phyloP scores from a whole-genome alignment of 2,797 vertebrate species.

The Sarcoramphus papa region DNA sequence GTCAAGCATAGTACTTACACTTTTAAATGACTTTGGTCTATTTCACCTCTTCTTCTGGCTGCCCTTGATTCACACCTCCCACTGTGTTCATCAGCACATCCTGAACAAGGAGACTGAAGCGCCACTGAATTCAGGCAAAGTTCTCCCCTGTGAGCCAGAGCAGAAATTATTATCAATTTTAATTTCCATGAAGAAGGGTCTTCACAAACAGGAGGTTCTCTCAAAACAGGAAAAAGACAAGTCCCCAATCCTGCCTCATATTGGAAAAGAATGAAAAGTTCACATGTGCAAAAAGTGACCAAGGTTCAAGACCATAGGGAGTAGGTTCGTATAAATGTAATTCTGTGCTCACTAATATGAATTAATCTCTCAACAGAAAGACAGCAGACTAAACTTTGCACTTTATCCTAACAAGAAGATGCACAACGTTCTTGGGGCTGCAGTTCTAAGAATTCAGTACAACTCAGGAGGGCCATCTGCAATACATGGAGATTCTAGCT shows the following conservation, averaged over 20 bases:
- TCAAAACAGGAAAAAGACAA: not conserved
- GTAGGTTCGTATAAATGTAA: not conserved
- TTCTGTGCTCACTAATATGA: not conserved
- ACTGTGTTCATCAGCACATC: not conserved
- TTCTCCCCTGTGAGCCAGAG: not conserved
- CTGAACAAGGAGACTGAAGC: not conserved
- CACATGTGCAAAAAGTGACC: accelerated
- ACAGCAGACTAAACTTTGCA: not conserved
- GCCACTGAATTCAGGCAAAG: not conserved
- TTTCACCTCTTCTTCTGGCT: constrained; percentile 10
- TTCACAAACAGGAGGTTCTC: not conserved
- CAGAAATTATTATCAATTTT: not conserved
- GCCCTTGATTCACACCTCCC: not conserved
- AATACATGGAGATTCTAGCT: not conserved
- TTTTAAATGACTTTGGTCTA: constrained; percentile 47
- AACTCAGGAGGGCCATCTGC: not conserved
- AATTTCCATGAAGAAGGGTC: not conserved
- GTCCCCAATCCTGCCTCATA: accelerated
- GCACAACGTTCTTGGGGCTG: not conserved
- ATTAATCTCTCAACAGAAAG: not conserved
- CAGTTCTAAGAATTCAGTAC: not conserved
- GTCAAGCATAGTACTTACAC: constrained; percentile 28
- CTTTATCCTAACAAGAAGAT: not conserved
- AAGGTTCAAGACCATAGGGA: not conserved
- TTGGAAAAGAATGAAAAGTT: not conserved